A percentile compares a stretch with the other conserved stretches of the same genome.
These are phyloP conservation scores for Callithrix jacchus DNA, from an alignment of 2,113 vertebrate genomes.

Conservation along the genomic window DNA sequence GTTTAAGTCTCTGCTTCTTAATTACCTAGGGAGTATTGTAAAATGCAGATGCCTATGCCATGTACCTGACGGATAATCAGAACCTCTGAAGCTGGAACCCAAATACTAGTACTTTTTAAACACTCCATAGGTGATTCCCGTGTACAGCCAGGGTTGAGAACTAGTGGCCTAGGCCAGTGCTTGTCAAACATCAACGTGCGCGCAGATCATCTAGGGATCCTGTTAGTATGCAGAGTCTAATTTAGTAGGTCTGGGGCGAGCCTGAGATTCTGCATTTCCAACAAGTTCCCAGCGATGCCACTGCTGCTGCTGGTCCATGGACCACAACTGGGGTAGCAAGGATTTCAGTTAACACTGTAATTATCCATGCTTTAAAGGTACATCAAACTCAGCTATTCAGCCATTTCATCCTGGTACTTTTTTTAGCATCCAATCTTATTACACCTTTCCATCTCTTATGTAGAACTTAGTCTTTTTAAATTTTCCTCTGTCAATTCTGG, in stretches of 20 bases:
- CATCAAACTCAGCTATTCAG: neutral
- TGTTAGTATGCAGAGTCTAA: neutral
- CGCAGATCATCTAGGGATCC: neutral
- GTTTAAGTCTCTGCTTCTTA: conserved; percentile 6
- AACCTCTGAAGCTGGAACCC: neutral
- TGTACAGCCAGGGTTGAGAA: neutral
- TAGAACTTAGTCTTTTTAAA: neutral
- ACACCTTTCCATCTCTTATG: neutral
- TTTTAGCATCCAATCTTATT: neutral
- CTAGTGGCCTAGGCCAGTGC: neutral
- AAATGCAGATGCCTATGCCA: neutral
- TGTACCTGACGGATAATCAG: neutral
- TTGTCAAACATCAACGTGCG: neutral
- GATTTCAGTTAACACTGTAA: neutral
- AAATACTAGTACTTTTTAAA: neutral
- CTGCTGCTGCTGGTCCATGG: neutral
- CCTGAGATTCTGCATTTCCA: neutral
- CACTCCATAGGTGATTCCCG: neutral
- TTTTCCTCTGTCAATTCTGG: neutral
- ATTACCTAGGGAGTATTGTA: neutral
- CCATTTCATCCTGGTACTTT: neutral
- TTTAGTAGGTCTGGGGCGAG: neutral
- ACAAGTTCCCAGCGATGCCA: neutral
- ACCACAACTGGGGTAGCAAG: neutral
- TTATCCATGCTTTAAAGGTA: neutral